Evolutionary conservation across 2,888 invertebrate genomes (phyloP), one percentile per base, ranked within the genome.

Genomic region (Drosophila nr. fundita): DNA sequence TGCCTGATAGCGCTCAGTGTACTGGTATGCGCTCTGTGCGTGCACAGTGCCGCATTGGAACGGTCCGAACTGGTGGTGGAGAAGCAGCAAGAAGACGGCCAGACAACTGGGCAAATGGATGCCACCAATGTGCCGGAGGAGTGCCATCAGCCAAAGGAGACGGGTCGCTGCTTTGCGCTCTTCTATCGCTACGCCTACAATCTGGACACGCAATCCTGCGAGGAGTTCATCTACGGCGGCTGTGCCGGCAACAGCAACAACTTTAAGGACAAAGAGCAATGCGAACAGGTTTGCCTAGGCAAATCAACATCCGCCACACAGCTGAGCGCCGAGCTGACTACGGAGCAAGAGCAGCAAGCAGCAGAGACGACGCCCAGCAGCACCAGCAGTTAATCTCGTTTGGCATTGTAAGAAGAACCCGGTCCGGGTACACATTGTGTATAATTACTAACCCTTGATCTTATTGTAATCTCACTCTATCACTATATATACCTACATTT

Each of bases 171-270:
- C 89, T 94, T 95, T 58, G 97, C 96, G 0, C 73, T 91, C 6
- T 91, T 92, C 79, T 83, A 90, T 74, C 91, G 91, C 50, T 91
- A 63, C 48, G 91, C 91, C 68, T 91, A 82, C 81, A 91, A 91
- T 76, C 75, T 91, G 73, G 92, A 92, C 24, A 90, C 71, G 15
- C 68, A 83, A 2, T 52, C 94, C 91, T 98, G 98, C 91, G 94
- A 95, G 55, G 95, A 96, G 58, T 98, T 98, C 91, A 94, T 94
- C 61, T 98, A 96, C 91, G 96, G 97, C 15, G 96, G 96, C 10
- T 96, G 96, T 82, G 93, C 96, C 58, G 97, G 97, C n/a, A 97
- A 97, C 90, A 94, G 95, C 78, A 97, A 97, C 91, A 96, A 96
- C 90, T 97, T 97, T 91, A 93, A 95, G 57, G 94, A 94, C 2